phyloP scores from a whole-genome alignment of 2,888 invertebrate genomes.

The Drosophila mettleri region DNA sequence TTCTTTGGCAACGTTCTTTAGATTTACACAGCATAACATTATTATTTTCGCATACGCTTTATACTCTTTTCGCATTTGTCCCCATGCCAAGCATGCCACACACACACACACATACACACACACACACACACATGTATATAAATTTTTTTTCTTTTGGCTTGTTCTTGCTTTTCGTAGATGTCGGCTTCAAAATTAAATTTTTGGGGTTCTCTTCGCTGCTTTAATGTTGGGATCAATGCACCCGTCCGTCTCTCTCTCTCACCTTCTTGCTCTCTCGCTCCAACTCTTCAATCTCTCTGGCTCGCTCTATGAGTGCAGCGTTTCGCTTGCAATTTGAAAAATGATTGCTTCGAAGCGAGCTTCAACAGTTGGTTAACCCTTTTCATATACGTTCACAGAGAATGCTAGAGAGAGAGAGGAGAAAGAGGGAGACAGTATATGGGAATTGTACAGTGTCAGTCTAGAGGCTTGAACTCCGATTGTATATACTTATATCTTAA shows the following conservation, averaged over 20 bases:
- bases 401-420: not conserved
- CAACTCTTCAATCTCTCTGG: not conserved
- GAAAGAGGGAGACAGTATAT: not conserved
- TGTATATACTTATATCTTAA: not conserved
- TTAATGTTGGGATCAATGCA: conserved; percentile 57
- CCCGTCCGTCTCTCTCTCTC: conserved; percentile 12
- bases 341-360: conserved; percentile 22
- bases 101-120: conserved; percentile 10
- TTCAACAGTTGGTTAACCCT: conserved; percentile 8
- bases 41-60: conserved; percentile 36
- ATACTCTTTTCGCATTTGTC: conserved; percentile 43
- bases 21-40: conserved; percentile 50
- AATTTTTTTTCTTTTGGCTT: conserved; percentile 21
- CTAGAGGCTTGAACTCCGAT: not conserved
- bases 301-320: conserved; percentile 20
- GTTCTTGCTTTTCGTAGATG: conserved; percentile 49
- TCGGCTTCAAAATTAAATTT: conserved; percentile 45
- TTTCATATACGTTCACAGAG: not conserved
- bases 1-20: conserved; percentile 34
- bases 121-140: conserved; percentile 12
- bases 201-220: conserved; percentile 41
- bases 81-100: conserved; percentile 13
- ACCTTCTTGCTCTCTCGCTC: not conserved
- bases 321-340: conserved; percentile 42
- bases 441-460: not conserved